Percentiles rank a stretch among this genome's conserved stretches.
Conservation (phyloP, 2,113 vertebrate genomes). For the Tetraodon nigroviridis region DNA sequence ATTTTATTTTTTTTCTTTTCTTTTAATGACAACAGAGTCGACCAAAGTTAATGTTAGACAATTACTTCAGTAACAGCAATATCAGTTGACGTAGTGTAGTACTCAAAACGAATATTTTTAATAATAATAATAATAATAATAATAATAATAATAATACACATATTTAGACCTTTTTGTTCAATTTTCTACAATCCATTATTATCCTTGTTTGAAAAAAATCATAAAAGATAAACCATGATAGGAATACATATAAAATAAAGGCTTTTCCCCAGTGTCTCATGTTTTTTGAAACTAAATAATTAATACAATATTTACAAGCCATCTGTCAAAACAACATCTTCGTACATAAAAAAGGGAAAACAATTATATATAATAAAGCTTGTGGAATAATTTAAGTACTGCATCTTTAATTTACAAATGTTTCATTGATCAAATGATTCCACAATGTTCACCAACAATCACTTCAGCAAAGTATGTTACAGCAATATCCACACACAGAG, state of each 20-base stretch:
- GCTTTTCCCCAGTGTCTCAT: constrained; percentile 27
- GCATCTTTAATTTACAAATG: constrained; percentile 75
- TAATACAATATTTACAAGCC: constrained; percentile 74
- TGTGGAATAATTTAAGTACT: constrained; percentile 69
- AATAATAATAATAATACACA: constrained; percentile 64
- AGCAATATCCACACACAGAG: constrained; percentile 76
- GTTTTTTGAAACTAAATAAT: constrained; percentile 61
- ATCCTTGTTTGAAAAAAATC: constrained; percentile 59
- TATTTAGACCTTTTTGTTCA: constrained; percentile 36
- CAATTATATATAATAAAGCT: constrained; percentile 25
- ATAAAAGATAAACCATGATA: constrained; percentile 44
- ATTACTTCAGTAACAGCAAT: constrained; percentile 57
- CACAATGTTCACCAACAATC: constrained; percentile 77
- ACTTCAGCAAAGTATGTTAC: constrained; percentile 81
- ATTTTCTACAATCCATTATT: constrained; percentile 51
- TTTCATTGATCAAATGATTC: constrained; percentile 71
- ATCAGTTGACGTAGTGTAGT: constrained; percentile 66
- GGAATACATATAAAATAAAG: constrained; percentile 44
- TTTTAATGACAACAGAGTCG: constrained; percentile 46
- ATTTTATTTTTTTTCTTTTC: constrained; percentile 52
- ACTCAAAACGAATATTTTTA: constrained; percentile 58
- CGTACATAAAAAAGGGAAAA: constrained; percentile 38
- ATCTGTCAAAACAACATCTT: constrained; percentile 45
- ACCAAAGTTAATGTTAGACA: constrained; percentile 61
- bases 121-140: constrained; percentile 68